A percentile compares a stretch with the other conserved stretches of the same genome.
phyloP scores from a whole-genome alignment of 2,797 vertebrate species.

The Acrocephalus scirpaceus region DNA sequence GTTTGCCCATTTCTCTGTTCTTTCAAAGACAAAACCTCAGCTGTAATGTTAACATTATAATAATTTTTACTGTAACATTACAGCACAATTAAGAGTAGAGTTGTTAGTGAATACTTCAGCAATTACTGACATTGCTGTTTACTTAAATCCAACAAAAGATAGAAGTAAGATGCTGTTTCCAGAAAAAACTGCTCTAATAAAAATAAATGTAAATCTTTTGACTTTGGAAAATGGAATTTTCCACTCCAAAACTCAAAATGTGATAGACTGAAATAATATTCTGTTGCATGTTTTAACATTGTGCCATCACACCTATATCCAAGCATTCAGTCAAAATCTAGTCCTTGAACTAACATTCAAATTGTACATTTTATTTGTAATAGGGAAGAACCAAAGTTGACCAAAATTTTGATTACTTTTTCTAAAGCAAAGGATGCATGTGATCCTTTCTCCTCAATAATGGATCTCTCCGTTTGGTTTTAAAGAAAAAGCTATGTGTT shows the following conservation, averaged over 20 bases:
- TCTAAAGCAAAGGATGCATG: not conserved
- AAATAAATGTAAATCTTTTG: not conserved
- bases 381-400: not conserved
- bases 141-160: not conserved
- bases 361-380: not conserved
- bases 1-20: not conserved
- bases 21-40: not conserved
- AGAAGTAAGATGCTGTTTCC: not conserved
- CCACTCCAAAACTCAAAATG: not conserved
- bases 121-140: not conserved
- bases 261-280: not conserved
- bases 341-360: not conserved
- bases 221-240: not conserved
- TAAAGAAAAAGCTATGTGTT: not conserved
- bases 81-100: not conserved
- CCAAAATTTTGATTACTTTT: not conserved
- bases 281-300: not conserved
- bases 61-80: not conserved
- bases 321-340: not conserved
- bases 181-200: not conserved
- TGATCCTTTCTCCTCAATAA: not conserved
- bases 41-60: not conserved
- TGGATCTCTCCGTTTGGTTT: not conserved
- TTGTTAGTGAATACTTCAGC: not conserved
- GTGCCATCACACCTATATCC: not conserved